phyloP scores from a whole-genome alignment of 1,140 invertebrate genomes.

The Phortica variegata region DNA sequence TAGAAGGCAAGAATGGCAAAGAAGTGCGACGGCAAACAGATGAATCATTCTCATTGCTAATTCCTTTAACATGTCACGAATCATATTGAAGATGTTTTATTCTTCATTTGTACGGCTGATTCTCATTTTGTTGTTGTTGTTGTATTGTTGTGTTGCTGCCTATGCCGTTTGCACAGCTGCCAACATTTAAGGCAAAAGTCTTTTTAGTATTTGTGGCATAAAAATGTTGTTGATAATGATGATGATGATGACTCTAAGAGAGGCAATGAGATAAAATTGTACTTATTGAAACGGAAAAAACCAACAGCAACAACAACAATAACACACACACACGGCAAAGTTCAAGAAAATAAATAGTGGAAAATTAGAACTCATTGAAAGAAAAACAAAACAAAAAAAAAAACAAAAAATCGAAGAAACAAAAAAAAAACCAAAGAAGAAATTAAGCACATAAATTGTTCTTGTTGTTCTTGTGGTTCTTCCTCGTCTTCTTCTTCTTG shows the following conservation, averaged over 20 bases:
- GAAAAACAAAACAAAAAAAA: too few species aligned
- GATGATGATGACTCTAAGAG: background rate
- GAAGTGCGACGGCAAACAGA: background rate
- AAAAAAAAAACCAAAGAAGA: constrained; percentile 19
- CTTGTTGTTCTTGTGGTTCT: too few species aligned
- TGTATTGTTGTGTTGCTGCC: constrained; percentile 24
- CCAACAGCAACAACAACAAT: too few species aligned
- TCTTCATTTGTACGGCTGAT: constrained; percentile 29
- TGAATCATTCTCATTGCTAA: constrained; percentile 27
- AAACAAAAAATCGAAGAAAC: too few species aligned
- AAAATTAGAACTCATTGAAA: too few species aligned
- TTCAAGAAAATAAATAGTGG: too few species aligned
- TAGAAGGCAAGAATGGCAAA: background rate
- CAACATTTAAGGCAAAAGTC: background rate
- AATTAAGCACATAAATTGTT: constrained; percentile 41
- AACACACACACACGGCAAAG: too few species aligned
- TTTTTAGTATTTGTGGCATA: background rate
- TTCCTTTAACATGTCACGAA: constrained; percentile 56
- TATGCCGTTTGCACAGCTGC: constrained; percentile 21
- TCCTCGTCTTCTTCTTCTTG: too few species aligned
- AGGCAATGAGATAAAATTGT: too few species aligned
- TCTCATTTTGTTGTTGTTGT: constrained; percentile 50
- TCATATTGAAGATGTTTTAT: constrained; percentile 50
- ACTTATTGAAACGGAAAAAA: too few species aligned
- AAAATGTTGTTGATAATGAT: background rate